Evolutionary conservation across 2,888 invertebrate species (phyloP), one percentile per base, ranked within the genome.

Genomic region (Thecocarcelia acutangulata): DNA sequence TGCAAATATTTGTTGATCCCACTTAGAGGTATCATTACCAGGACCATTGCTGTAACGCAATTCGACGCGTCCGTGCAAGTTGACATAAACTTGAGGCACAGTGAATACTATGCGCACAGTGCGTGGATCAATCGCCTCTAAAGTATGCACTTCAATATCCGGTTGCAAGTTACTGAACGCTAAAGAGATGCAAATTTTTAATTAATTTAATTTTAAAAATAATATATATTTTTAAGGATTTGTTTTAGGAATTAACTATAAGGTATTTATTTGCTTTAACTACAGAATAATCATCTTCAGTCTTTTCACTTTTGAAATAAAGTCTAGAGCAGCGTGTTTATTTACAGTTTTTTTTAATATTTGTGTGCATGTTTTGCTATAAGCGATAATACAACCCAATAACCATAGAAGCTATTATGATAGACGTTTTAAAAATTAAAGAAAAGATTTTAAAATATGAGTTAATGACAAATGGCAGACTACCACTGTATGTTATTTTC

Each of bases 1-100:
- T 0, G 97, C 96, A 87, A 97, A 96, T 17, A 96, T 94, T 92
- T 97, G 96, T 0, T 95, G 93, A 85, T 94, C 93, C 97, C 97
- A 97, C 6, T 93, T 93, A 0, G 94, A 92, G 13, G 94, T 92
- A 85, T 96, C 95, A 80, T 93, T 93, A 84, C 93, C 93, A 15
- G 94, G 94, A 86, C 93, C 93, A 87, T 96, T 95, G 9, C 97
- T 96, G 89, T 97, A 97, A 87, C 96, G 93, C 80, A 97, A 92
- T 90, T 97, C 97, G 2, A 97, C 96, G 83, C 96, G 94, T 73
- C 97, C 97, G 86, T 96, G 94, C 54, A 97, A 92, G 33, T 97
- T 97, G 9, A 97, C 96, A 84, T 96, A 93, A 1, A 96, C 93
- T 19, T 94, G 92, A 0, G 97, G 97, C 11, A 97, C 94, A 3